Base-by-base conservation (phyloP, 2,797 vertebrate genomes). In the Cephalopachus bancanus region DNA sequence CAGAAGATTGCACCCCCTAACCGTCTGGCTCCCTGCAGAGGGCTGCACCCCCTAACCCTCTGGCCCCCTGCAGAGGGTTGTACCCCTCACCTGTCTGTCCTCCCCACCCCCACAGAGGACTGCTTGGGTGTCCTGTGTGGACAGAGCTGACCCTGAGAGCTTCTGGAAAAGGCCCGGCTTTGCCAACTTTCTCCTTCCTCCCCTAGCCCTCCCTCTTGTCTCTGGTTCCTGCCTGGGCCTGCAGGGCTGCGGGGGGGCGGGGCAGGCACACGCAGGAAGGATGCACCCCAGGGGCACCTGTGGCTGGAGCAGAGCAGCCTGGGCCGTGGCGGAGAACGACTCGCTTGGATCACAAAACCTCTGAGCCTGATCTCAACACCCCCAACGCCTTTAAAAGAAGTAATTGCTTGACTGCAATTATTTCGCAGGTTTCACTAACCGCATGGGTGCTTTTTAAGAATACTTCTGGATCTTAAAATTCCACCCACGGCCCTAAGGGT, bases 351-450 rank as follows among this genome's bases (percentile, higher is more conserved):
- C 71, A 15, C 3, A 71, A 53, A 69, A 75, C 76, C 16, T 0
- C 86, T 57, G 55, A 94, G 84, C 92, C 83, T 28, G 76, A 53
- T 89, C 33, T 37, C 51, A 55, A 92, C 97, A 88, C 95, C 94
- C 78, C 92, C 85, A 71, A 76, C 1, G 55, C 94, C 96, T 93
- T 84, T 83, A 53, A 62, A 64, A 91, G 96, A 57, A 83, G 97
- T 81, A 94, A 97, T 95, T 96, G 96, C 97, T 71, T 69, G 28
- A 59, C 83, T 89, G 97, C 83, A 76, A 91, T 95, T 97, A 94
- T 96, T 96, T 95, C 83, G 93, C 93, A 96, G 96, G 64, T 87
- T 95, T 89, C 91, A 85, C 92, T 83, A 28, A 94, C 96, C 11
- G 30, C 83, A 74, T 10, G 96, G 93, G 84, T 22, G 90, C 95